Conservation (phyloP, 2,888 invertebrate genomes). For the Mesoligia furuncula region DNA sequence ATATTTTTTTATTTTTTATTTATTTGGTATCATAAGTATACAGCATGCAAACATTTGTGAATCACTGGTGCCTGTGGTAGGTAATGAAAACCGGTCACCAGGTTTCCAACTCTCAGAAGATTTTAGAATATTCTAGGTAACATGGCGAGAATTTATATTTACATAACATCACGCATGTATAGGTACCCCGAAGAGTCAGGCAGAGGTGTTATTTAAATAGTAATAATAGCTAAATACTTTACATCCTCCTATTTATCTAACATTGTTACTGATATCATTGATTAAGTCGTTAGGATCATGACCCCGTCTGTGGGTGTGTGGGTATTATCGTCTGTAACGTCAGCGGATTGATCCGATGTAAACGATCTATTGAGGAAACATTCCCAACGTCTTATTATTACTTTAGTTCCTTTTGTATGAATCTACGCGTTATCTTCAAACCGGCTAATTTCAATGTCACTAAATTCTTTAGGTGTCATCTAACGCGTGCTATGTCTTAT, state of each 20-base stretch:
- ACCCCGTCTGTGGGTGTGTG: constrained; percentile 25
- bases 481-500: constrained; percentile 25
- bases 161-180: not conserved
- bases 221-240: not conserved
- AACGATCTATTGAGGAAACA: constrained; percentile 10
- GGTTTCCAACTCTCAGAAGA: no score
- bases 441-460: constrained; percentile 41
- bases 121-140: not conserved
- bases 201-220: not conserved
- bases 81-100: no score
- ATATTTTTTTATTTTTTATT: no score
- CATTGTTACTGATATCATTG: constrained; percentile 21
- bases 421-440: constrained; percentile 12
- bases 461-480: constrained; percentile 10
- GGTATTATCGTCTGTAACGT: constrained; percentile 25
- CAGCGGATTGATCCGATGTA: constrained; percentile 5
- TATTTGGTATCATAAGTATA: no score
- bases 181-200: not conserved
- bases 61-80: no score
- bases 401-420: constrained; percentile 5
- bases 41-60: no score
- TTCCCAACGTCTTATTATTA: constrained; percentile 14
- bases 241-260: not conserved
- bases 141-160: not conserved
- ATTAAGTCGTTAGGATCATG: constrained; percentile 3